Evolutionary conservation across 2,797 vertebrate genomes (phyloP).

Genomic region (Echiichthys vipera): DNA sequence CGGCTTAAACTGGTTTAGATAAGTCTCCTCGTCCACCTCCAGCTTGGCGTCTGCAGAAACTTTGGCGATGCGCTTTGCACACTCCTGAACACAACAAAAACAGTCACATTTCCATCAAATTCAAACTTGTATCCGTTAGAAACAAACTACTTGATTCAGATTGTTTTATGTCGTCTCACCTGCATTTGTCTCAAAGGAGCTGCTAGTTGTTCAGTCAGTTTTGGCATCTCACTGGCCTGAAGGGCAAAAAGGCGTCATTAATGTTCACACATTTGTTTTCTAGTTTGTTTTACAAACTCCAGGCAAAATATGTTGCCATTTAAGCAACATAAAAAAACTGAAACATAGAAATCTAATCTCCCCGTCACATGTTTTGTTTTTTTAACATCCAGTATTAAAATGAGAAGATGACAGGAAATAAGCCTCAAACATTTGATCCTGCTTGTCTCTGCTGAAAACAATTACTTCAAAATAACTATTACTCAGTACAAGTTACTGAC

Average conservation of each 20-base stretch:
- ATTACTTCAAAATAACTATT: too few relatives aligned
- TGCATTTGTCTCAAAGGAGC: slow-evolving; percentile 98
- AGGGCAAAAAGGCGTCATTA: slow-evolving; percentile 10
- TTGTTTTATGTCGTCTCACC: slow-evolving; percentile 77
- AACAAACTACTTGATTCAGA: background rate
- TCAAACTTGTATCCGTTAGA: accelerated
- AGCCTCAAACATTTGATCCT: too few relatives aligned
- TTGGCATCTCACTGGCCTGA: slow-evolving; percentile 97
- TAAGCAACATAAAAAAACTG: background rate
- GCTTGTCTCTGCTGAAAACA: too few relatives aligned
- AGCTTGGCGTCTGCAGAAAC: slow-evolving; percentile 98
- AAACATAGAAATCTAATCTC: too few relatives aligned
- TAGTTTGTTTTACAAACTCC: background rate
- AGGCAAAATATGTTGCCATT: background rate
- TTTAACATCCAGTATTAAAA: too few relatives aligned
- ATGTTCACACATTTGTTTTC: background rate
- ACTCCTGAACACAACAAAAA: slow-evolving; percentile 86
- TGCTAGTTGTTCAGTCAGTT: slow-evolving; percentile 94
- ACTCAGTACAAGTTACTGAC: too few relatives aligned
- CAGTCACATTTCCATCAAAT: background rate
- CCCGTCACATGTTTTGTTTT: too few relatives aligned
- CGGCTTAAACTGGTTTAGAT: slow-evolving; percentile 93
- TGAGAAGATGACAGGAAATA: too few relatives aligned
- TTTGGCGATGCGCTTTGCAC: slow-evolving; percentile 96
- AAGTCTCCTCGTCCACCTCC: slow-evolving; percentile 95